Evolutionary conservation across 1,140 invertebrate species (phyloP), one percentile per base, ranked within the genome.

Genomic region (Brachionus sp.): DNA sequence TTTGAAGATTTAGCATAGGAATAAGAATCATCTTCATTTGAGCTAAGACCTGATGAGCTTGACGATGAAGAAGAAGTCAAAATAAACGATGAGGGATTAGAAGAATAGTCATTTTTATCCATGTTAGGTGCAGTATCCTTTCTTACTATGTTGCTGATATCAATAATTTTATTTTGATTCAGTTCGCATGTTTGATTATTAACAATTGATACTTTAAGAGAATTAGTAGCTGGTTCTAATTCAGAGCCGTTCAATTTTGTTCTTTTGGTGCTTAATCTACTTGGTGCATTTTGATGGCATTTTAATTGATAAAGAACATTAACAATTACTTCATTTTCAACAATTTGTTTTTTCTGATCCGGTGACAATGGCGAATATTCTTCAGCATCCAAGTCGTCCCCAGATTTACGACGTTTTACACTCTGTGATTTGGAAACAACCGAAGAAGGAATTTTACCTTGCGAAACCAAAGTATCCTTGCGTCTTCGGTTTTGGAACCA

Each of bases 401-500:
- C 23, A 2, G 70, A 75, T 25, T 75, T 75, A 46, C 70, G 16
- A 6, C 70, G 6, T 44, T 75, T 75, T 46, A 75, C 44, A 23
- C 70, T 46, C 16, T 75, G 70, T 19, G 70, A 35, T 29, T 75
- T 75, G 13, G 70, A 33, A 25, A 75, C 70, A 39, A 75, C 70
- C 16, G 70, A 75, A 10, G 70, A 57, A 13, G 77, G 77, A 16
- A 83, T 33, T 77, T 75, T 64, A 57, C 82, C 82, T 68, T 83
- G 64, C 39, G 66, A 50, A 16, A 83, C 50, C 29, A 83, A 77
- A 37, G 57, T 64, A n/a, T 73, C 82, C 25, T 83, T 83, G 16
- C 82, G 66, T 10, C 82, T 25, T 57, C 66, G 35, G 50, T 83
- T 83, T 77, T 83, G 82, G 53, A 83, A 83, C 82, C 84, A 82